These are phyloP conservation scores for Hystrix brachyura DNA, from an alignment of 2,113 vertebrate genomes.

Conservation along the genomic window DNA sequence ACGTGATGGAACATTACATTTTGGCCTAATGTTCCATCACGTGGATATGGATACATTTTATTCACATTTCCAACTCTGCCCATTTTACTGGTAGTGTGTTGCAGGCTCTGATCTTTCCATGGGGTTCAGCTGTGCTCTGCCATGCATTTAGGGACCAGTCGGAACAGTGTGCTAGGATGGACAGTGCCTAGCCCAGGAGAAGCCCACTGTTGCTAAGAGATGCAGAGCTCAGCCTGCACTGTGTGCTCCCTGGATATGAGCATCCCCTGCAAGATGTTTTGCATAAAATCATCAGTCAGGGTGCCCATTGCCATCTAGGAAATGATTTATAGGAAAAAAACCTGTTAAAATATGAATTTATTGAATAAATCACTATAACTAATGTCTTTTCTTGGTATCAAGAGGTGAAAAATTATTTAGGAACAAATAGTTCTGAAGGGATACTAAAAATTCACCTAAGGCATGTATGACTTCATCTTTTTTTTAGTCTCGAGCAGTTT, in stretches of 20 bases:
- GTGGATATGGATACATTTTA: background rate
- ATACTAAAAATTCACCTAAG: background rate
- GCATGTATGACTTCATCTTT: background rate
- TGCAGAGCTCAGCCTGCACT: background rate
- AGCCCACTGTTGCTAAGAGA: background rate
- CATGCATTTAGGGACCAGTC: background rate
- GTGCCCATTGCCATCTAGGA: background rate
- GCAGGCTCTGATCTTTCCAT: background rate
- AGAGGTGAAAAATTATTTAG: slow-evolving; percentile 15
- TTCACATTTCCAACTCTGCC: background rate
- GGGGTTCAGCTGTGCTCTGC: background rate
- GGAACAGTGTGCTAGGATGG: background rate
- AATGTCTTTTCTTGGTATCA: background rate
- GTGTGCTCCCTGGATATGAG: background rate
- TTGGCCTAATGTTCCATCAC: background rate
- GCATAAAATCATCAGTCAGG: background rate
- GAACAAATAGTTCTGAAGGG: background rate
- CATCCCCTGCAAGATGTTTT: background rate
- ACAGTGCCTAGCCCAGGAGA: background rate
- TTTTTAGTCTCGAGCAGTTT: background rate
- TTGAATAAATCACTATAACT: slow-evolving; percentile 9
- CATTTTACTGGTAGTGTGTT: background rate
- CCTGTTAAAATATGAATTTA: background rate
- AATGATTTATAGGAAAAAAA: background rate
- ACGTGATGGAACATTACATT: background rate